Evolutionary conservation across 1,140 invertebrate species (phyloP).

Genomic region (Nautilus pompilius): DNA sequence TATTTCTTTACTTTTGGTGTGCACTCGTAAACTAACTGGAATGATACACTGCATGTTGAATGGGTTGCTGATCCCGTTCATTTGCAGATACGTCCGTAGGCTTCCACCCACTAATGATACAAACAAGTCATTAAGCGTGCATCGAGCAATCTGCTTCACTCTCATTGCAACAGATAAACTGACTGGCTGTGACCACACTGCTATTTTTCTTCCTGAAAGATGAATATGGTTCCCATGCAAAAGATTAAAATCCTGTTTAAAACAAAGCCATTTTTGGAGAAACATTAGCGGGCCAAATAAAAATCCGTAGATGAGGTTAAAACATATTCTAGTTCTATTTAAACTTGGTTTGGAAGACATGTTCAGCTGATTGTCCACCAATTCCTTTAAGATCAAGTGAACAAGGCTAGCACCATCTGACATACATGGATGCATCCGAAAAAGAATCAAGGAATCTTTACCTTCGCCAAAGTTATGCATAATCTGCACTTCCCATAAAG

Average conservation of each 20-base stretch:
- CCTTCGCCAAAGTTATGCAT: slow-evolving; percentile 54
- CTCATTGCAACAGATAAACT: slow-evolving; percentile 47
- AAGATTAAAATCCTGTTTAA: slow-evolving; percentile 42
- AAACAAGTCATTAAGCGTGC: slow-evolving; percentile 61
- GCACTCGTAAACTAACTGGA: slow-evolving; percentile 55
- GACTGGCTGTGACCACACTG: slow-evolving; percentile 58
- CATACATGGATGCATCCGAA: slow-evolving; percentile 62
- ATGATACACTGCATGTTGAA: slow-evolving; percentile 58
- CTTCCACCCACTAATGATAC: slow-evolving; percentile 59
- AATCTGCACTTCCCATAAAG: slow-evolving; percentile 63
- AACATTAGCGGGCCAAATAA: slow-evolving; percentile 61
- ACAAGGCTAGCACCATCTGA: slow-evolving; percentile 62
- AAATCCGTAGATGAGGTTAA: slow-evolving; percentile 56
- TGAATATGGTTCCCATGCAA: slow-evolving; percentile 38
- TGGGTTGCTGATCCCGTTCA: slow-evolving; percentile 49
- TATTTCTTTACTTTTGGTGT: slow-evolving; percentile 25
- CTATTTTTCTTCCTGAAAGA: slow-evolving; percentile 40
- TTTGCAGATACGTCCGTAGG: slow-evolving; percentile 57
- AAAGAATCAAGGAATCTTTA: slow-evolving; percentile 58
- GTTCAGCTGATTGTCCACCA: slow-evolving; percentile 57
- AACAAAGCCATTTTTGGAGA: slow-evolving; percentile 55
- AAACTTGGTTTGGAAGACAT: slow-evolving; percentile 53
- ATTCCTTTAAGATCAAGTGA: slow-evolving; percentile 56
- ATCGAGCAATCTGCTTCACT: slow-evolving; percentile 60
- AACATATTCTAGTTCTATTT: slow-evolving; percentile 33